Conservation (phyloP, 2,113 vertebrate genomes). For the Piaya cayana region DNA sequence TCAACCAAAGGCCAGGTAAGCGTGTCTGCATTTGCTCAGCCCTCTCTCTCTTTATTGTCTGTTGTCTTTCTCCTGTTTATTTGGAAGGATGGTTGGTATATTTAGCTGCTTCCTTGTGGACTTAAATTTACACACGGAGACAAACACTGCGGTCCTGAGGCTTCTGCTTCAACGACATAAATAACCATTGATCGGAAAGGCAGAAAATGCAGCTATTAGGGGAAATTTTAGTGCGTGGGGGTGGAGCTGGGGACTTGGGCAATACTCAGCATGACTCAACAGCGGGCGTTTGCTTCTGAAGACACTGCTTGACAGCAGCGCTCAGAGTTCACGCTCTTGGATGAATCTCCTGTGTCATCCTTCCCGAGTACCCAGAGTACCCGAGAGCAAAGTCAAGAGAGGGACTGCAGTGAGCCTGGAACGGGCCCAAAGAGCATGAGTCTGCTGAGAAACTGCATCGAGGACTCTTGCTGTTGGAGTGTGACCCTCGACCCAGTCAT, state of each 20-base stretch:
- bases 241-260: background rate
- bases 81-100: background rate
- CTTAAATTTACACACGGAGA: background rate
- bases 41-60: background rate
- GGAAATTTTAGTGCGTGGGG: background rate
- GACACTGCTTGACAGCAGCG: background rate
- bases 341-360: background rate
- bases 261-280: background rate
- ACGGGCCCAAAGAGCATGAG: rapidly evolving
- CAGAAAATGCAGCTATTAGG: background rate
- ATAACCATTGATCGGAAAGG: background rate
- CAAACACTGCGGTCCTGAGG: background rate
- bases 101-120: background rate
- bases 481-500: background rate
- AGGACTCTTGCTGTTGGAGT: background rate
- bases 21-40: background rate
- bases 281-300: background rate
- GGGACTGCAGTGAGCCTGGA: background rate
- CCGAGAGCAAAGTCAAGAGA: background rate
- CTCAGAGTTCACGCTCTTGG: background rate
- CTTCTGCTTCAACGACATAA: background rate
- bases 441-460: background rate
- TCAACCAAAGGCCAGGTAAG: conserved; percentile 95
- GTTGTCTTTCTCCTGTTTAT: background rate
- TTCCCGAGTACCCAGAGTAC: background rate